Percentiles rank a stretch among this genome's conserved stretches.
Conservation (phyloP, 1,140 invertebrate species). For the Galleria mellonella region DNA sequence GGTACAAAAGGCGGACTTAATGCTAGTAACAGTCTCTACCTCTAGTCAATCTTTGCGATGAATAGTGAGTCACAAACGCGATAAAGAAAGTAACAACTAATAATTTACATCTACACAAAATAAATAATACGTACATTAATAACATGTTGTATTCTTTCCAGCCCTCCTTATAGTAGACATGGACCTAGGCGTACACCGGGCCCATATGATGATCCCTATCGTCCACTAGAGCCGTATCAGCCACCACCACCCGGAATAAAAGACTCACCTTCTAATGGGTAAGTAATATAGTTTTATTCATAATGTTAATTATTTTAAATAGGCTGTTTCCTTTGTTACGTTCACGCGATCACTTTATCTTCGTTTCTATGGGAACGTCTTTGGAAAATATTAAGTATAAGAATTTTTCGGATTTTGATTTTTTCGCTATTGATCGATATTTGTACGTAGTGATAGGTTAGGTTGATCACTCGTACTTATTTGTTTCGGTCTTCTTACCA, state of each 20-base stretch:
- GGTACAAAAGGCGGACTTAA: no score
- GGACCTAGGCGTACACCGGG: slow-evolving; percentile 9
- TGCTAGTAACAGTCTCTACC: no score
- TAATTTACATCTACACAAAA: no score
- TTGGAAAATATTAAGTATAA: no score
- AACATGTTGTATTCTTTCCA: slow-evolving; percentile 9
- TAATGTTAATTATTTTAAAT: neutral
- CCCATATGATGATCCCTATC: slow-evolving; percentile 40
- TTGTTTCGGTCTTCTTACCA: neutral
- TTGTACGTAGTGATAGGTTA: neutral
- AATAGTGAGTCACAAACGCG: neutral
- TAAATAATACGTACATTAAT: no score
- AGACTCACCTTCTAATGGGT: slow-evolving; percentile 55
- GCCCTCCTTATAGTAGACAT: slow-evolving; percentile 25
- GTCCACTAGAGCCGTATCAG: slow-evolving; percentile 47
- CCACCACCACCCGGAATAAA: slow-evolving; percentile 68
- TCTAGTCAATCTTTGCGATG: no score
- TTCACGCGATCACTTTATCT: no score
- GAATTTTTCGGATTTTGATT: no score
- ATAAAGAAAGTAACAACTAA: no score
- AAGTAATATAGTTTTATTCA: slow-evolving; percentile 3
- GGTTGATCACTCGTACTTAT: neutral
- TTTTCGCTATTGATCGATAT: no score
- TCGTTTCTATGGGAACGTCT: no score
- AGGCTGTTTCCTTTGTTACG: no score